Conservation (phyloP, 2,113 vertebrate genomes). For the Pristiophorus japonicus region DNA sequence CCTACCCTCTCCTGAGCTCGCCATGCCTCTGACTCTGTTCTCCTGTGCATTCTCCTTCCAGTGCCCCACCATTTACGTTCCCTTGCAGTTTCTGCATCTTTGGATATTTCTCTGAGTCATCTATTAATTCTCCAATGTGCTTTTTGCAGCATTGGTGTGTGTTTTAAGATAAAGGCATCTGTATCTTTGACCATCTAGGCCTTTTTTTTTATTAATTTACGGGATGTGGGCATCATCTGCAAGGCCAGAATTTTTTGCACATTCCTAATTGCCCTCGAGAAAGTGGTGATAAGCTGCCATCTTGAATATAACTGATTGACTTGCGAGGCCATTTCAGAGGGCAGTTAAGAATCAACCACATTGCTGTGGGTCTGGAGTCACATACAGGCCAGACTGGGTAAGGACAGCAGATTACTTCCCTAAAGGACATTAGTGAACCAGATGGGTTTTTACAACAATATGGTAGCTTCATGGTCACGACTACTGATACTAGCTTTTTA, state of each 20-base stretch:
- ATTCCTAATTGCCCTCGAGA: background rate
- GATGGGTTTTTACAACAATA: no score
- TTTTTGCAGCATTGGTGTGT: background rate
- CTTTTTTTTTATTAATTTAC: background rate
- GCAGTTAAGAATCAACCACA: no score
- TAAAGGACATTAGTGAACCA: no score
- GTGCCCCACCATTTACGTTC: background rate
- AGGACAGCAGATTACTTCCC: no score
- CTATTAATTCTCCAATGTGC: background rate
- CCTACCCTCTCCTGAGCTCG: background rate
- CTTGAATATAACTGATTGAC: background rate
- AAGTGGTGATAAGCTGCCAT: background rate
- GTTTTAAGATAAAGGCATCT: background rate
- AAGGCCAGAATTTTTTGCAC: no score
- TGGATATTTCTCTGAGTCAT: background rate
- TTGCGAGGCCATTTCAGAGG: no score
- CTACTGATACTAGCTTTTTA: no score
- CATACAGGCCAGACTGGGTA: no score
- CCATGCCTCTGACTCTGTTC: background rate
- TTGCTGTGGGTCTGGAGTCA: no score
- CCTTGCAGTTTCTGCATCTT: background rate
- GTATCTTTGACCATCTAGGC: background rate
- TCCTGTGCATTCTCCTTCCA: background rate
- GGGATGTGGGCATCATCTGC: no score
- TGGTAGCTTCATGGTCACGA: no score